These are phyloP conservation scores for Acipenser oxyrinchus DNA, from an alignment of 2,797 vertebrate genomes.

Conservation along the genomic window DNA sequence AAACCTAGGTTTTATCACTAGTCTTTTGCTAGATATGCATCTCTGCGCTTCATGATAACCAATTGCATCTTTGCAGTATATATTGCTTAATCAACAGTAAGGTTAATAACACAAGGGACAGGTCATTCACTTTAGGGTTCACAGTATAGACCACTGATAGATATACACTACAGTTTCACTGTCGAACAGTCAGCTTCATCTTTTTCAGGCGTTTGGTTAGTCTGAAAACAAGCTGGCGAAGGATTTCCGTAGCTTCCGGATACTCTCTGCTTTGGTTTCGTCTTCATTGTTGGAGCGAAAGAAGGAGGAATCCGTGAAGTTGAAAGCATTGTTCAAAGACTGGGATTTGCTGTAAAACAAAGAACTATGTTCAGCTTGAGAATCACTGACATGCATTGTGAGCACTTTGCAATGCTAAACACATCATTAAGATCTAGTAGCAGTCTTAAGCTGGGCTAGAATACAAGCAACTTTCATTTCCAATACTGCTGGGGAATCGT, in stretches of 20 bases:
- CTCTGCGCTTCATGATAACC: neutral
- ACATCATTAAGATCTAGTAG: too few relatives aligned
- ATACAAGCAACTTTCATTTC: too few relatives aligned
- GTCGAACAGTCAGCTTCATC: slow-evolving; percentile 20
- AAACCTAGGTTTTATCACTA: too few relatives aligned
- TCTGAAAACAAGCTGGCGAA: slow-evolving; percentile 86
- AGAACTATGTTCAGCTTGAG: neutral
- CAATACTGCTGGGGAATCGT: too few relatives aligned
- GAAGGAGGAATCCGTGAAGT: slow-evolving; percentile 72
- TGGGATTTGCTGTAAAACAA: slow-evolving; percentile 85
- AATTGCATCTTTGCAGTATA: slow-evolving; percentile 25
- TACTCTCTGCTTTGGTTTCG: slow-evolving; percentile 80
- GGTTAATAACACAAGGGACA: slow-evolving; percentile 34
- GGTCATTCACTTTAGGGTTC: slow-evolving; percentile 51
- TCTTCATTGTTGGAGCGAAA: slow-evolving; percentile 82
- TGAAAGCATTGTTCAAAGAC: slow-evolving; percentile 95
- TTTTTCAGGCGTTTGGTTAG: slow-evolving; percentile 49
- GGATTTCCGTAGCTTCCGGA: slow-evolving; percentile 82
- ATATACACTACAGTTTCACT: slow-evolving; percentile 44
- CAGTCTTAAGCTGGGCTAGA: too few relatives aligned
- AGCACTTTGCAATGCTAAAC: too few relatives aligned
- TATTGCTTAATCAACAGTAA: slow-evolving; percentile 55
- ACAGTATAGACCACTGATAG: slow-evolving; percentile 58
- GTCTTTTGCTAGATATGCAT: too few relatives aligned
- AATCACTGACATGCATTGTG: too few relatives aligned